Base-by-base conservation (phyloP, 2,888 invertebrate species). In the Rutpela maculata region DNA sequence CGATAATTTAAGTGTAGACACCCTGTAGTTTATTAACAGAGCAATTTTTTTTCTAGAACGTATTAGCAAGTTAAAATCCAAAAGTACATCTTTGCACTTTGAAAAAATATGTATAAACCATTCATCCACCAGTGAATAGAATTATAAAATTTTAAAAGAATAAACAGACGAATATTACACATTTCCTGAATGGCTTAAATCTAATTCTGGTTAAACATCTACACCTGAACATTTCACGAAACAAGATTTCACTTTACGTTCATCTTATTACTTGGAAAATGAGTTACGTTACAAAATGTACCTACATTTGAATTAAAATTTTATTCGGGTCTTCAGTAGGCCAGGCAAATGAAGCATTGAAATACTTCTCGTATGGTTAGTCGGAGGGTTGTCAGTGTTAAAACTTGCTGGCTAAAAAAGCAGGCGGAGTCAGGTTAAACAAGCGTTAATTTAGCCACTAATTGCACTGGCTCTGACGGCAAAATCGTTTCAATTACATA, bases 401-500 rank as follows among this genome's bases (percentile, higher is more conserved):
- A 50, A 65, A 65, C 43, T 57, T 69, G 11, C 55, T 67, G 18
- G 31, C 59, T 59, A 38, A 69, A 69, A 65, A 69, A 17, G 69
- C 57, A 59, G 69, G 1, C 38, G n/a, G n/a, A 67, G 57, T 31
- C 67, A 60, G 66, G 72, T 75, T 68, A 56, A 70, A 84, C 84
- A 84, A 83, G 84, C 85, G 87, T 85, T 86, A 86, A 86, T 86
- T 85, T 82, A 80, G 82, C 84, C 85, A 83, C 86, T 87, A 86
- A 87, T 87, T 86, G 84, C 86, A 79, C 81, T 86, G 87, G 71
- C 80, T 79, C 83, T 84, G 86, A 85, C 86, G 83, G 82, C 80
- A 79, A 83, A 84, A 85, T 85, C 82, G 85, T 86, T 86, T 86
- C 86, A 87, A 85, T 87, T 87, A 86, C 81, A 83, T 83, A 86